Evolutionary conservation across 2,797 vertebrate genomes (phyloP), one percentile per base, ranked within the genome.

Genomic region (Avahi laniger): DNA sequence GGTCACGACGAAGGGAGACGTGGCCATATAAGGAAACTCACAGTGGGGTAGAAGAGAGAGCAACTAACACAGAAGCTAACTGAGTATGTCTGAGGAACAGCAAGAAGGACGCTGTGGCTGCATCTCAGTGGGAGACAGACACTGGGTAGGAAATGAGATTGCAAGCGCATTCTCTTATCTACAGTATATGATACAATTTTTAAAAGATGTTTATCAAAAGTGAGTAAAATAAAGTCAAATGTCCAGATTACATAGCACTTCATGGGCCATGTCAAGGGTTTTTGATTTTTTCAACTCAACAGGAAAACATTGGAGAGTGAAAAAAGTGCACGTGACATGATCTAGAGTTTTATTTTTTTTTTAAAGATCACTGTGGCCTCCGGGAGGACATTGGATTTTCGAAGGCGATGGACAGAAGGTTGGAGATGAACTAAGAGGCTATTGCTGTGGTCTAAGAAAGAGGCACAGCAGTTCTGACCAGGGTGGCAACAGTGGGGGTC

Each of bases 121-220:
- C 10, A 63, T 81, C 52, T 12, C 1, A 72, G 3, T 41, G 17
- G 20, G 22, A 95, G 10, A 73, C 0, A 28, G 26, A 28, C 8
- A 8, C 4, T 11, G 52, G 17, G 5, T 35, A 33, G 24, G 22
- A 59, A 76, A 85, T 12, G 6, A 80, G 67, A 82, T 4, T 26
- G 5, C 89, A 96, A 81, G 48, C 7, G 30, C 84, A 48, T 52
- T 89, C 65, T 83, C 43, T 95, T 95, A 96, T 96, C 89, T 89
- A 24, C 13, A 81, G 22, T 63, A 93, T 35, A 22, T 96, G 94
- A 96, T 89, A 91, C 46, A 91, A 82, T 97, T 97, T 94, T 87
- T 59, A 87, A 96, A 96, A 96, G 79, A 94, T 96, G 33, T 72
- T 96, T 87, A 96, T 96, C 89, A 80, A 94, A 94, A 81, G 59